These are phyloP conservation scores for Diplodus sargus DNA, from an alignment of 2,797 vertebrate genomes.

Conservation along the genomic window DNA sequence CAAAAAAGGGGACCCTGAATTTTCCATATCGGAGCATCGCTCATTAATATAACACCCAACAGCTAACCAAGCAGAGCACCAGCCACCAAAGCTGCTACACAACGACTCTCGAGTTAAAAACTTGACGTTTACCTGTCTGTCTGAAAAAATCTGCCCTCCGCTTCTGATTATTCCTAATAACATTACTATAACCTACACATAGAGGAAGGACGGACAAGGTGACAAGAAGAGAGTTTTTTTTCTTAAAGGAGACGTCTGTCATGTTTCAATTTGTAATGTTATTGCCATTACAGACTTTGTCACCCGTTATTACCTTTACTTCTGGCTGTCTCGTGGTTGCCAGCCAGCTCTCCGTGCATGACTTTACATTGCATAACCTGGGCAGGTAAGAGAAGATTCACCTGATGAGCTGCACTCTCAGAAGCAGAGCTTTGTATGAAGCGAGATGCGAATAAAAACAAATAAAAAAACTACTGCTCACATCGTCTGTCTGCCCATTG, in stretches of 20 bases:
- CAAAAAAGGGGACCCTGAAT: no score
- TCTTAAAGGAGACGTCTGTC: neutral
- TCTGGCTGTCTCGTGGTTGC: slow-evolving; percentile 43
- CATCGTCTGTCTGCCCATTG: slow-evolving; percentile 76
- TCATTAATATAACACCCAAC: neutral
- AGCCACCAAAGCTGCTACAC: slow-evolving; percentile 51
- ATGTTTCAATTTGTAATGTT: neutral
- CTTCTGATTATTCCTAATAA: slow-evolving; percentile 93
- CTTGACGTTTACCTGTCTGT: slow-evolving; percentile 87
- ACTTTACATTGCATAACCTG: slow-evolving; percentile 84
- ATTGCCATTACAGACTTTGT: neutral
- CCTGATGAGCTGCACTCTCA: slow-evolving; percentile 4
- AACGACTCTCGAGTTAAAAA: neutral
- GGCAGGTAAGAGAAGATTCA: slow-evolving; percentile 37
- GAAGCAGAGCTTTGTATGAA: neutral
- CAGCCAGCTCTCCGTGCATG: slow-evolving; percentile 77
- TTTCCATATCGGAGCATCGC: no score
- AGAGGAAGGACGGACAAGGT: slow-evolving; percentile 79
- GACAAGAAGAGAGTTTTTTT: neutral
- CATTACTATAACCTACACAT: slow-evolving; percentile 88
- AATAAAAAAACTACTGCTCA: no score
- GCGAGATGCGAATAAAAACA: slow-evolving; percentile 6
- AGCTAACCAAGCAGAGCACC: slow-evolving; percentile 53
- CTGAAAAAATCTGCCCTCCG: slow-evolving; percentile 96
- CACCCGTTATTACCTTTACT: slow-evolving; percentile 78